These are phyloP conservation scores for Agrilus planipennis DNA, from an alignment of 1,140 invertebrate species.

Conservation along the genomic window DNA sequence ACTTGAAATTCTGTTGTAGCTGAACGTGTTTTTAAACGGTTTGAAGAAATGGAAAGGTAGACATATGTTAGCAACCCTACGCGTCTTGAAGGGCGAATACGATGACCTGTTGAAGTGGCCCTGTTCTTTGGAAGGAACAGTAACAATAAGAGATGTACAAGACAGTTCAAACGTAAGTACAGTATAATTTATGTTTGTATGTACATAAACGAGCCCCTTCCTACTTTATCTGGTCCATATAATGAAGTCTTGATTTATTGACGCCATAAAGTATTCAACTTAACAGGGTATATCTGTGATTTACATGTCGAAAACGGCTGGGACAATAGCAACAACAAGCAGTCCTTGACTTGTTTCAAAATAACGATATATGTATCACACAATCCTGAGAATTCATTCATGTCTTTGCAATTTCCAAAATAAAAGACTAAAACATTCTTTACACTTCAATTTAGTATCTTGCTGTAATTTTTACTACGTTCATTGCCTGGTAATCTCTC, in stretches of 20 bases:
- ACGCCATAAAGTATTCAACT: too few relatives aligned
- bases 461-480: too few relatives aligned
- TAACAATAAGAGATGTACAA: conserved; percentile 46
- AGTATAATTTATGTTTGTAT: conserved; percentile 2
- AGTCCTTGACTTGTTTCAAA: background rate
- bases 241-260: background rate
- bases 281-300: too few relatives aligned
- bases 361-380: background rate
- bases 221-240: background rate
- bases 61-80: conserved; percentile 51
- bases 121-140: conserved; percentile 46
- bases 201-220: background rate
- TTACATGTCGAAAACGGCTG: too few relatives aligned
- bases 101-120: conserved; percentile 58
- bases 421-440: too few relatives aligned
- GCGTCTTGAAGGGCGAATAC: conserved; percentile 52
- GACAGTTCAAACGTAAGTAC: conserved; percentile 19
- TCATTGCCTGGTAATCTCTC: too few relatives aligned
- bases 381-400: too few relatives aligned
- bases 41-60: conserved; percentile 60
- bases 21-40: conserved; percentile 55
- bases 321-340: too few relatives aligned
- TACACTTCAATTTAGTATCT: too few relatives aligned
- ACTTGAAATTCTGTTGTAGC: conserved; percentile 30
- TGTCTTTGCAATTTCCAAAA: too few relatives aligned